Percentiles rank a stretch among this genome's conserved stretches.
These are phyloP conservation scores for Hestina assimilis DNA, from an alignment of 1,140 invertebrate species.

Conservation along the genomic window DNA sequence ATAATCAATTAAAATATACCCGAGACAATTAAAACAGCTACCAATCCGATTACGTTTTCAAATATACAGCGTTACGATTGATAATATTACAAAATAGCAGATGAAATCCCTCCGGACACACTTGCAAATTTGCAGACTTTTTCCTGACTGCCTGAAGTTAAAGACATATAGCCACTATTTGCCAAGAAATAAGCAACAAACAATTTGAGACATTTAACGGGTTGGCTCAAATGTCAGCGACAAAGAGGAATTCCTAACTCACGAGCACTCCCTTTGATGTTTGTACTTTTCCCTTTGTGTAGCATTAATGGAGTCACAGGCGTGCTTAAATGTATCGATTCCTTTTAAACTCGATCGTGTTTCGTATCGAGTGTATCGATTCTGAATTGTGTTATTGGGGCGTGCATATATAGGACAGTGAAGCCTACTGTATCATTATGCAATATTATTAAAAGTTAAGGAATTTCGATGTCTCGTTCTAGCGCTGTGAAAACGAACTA, in stretches of 20 bases:
- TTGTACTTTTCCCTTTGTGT: constrained; percentile 46
- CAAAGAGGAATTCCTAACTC: constrained; percentile 39
- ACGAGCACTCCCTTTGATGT: constrained; percentile 40
- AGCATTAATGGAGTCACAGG: constrained; percentile 62
- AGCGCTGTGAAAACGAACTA: too few species aligned
- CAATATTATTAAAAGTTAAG: too few species aligned
- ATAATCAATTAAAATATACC: too few species aligned
- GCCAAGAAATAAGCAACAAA: constrained; percentile 35
- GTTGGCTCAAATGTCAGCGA: constrained; percentile 33
- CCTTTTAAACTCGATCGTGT: constrained; percentile 52
- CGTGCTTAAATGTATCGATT: constrained; percentile 59
- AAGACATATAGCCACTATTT: too few species aligned
- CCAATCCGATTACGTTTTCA: too few species aligned
- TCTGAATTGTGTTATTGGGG: constrained; percentile 39
- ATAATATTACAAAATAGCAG: constrained; percentile 23
- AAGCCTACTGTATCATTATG: too few species aligned
- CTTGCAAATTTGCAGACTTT: constrained; percentile 49
- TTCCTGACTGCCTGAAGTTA: too few species aligned
- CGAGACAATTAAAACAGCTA: too few species aligned
- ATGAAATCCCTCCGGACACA: constrained; percentile 29
- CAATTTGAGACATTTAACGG: constrained; percentile 53
- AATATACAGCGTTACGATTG: constrained; percentile 19
- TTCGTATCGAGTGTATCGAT: constrained; percentile 51
- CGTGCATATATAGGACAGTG: neutral
- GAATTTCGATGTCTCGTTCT: too few species aligned